Conservation (phyloP, 2,888 invertebrate species). For the Octodonta nipae region DNA sequence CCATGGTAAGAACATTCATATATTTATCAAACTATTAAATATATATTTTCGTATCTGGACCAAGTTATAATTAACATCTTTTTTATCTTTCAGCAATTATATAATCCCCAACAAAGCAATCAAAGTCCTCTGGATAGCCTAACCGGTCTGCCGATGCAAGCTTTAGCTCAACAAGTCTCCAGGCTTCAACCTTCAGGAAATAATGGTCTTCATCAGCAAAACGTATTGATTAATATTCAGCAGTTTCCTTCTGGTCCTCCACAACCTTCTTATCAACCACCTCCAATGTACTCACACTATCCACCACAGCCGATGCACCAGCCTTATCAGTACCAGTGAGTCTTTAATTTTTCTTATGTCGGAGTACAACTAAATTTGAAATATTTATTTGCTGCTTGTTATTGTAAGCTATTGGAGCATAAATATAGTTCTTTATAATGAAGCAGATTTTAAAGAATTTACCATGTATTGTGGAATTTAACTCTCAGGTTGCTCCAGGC, state of each 20-base stretch:
- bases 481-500: no score
- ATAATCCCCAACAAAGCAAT: slow-evolving; percentile 24
- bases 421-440: no score
- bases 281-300: slow-evolving; percentile 33
- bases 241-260: slow-evolving; percentile 43
- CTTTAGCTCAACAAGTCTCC: slow-evolving; percentile 37
- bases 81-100: slow-evolving; percentile 25
- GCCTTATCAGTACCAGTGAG: slow-evolving; percentile 32
- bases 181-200: slow-evolving; percentile 27
- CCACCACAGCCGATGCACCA: slow-evolving; percentile 33
- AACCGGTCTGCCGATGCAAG: slow-evolving; percentile 36
- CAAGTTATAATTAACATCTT: no score
- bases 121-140: slow-evolving; percentile 26
- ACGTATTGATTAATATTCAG: slow-evolving; percentile 51
- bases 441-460: no score
- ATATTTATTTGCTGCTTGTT: no score
- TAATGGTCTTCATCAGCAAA: slow-evolving; percentile 44
- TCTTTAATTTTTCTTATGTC: no score
- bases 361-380: no score
- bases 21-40: no score
- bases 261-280: slow-evolving; percentile 36
- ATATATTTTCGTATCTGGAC: no score
- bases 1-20: slow-evolving; percentile 32
- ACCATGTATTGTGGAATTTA: no score
- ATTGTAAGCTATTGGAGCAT: no score